These are phyloP conservation scores for Lepidochrysops patricia DNA, from an alignment of 2,888 invertebrate genomes.

Conservation along the genomic window DNA sequence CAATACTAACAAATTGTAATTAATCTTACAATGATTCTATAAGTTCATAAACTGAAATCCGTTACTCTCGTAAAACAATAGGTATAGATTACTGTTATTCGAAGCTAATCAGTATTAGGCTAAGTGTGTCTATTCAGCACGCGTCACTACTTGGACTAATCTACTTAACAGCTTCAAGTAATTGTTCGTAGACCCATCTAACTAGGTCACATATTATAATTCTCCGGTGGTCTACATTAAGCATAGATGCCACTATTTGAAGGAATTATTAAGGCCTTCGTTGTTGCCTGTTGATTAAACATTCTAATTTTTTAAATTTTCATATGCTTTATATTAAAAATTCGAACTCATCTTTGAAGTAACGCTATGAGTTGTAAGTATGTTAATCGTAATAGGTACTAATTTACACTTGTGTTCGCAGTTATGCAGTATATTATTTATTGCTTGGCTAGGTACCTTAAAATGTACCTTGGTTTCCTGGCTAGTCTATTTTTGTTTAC, in stretches of 20 bases:
- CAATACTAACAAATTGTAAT: too few species aligned
- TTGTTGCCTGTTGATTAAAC: background rate
- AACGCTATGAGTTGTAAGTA: too few species aligned
- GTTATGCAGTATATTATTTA: too few species aligned
- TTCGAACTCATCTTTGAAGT: too few species aligned
- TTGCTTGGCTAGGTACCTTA: background rate
- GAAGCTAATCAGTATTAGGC: background rate
- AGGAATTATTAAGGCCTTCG: background rate
- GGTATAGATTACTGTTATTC: background rate
- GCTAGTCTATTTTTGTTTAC: background rate
- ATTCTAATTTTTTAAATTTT: background rate
- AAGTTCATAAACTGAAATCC: too few species aligned
- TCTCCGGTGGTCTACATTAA: background rate
- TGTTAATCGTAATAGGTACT: background rate
- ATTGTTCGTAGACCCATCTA: slow-evolving; percentile 2
- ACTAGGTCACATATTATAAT: background rate
- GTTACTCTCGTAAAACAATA: background rate
- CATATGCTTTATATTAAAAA: background rate
- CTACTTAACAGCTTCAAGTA: slow-evolving; percentile 2
- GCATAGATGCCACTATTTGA: background rate
- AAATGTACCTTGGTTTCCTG: background rate
- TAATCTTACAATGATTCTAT: too few species aligned
- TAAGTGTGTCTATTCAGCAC: background rate
- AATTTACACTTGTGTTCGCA: background rate
- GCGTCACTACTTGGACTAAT: background rate